Percentiles rank a stretch among this genome's conserved stretches.
Evolutionary conservation across 2,113 vertebrate species (phyloP).

Genomic region (Eptesicus fuscus): DNA sequence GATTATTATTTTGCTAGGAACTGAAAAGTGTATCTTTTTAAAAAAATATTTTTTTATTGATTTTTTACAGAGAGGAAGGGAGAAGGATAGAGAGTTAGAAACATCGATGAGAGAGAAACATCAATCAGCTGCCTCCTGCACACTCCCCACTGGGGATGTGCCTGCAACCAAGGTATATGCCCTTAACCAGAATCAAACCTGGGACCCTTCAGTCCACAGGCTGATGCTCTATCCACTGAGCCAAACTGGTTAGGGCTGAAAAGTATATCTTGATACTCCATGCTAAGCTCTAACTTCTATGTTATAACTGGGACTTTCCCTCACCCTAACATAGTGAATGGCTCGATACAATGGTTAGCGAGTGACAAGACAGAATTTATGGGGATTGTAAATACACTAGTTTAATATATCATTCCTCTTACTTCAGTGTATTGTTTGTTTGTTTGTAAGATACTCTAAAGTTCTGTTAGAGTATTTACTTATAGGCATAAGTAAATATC

Average conservation of each 20-base stretch:
- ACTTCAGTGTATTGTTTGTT: not conserved
- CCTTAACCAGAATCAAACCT: no score
- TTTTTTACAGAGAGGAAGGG: no score
- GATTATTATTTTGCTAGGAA: not conserved
- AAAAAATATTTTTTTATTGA: no score
- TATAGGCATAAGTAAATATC: not conserved
- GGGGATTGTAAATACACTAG: not conserved
- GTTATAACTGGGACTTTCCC: not conserved
- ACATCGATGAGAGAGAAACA: no score
- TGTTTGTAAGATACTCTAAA: constrained; percentile 31
- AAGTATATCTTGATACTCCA: not conserved
- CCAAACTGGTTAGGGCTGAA: not conserved
- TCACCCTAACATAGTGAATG: not conserved
- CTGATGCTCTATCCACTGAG: no score
- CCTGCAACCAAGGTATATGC: no score
- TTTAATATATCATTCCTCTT: not conserved
- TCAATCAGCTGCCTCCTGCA: no score
- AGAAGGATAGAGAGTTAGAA: no score
- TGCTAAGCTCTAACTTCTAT: not conserved
- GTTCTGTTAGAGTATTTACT: not conserved
- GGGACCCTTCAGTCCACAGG: no score
- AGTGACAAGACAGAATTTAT: not conserved
- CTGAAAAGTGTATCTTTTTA: not conserved
- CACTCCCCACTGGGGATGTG: no score
- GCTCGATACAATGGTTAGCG: not conserved